A percentile compares a stretch with the other conserved stretches of the same genome.
Evolutionary conservation across 1,140 invertebrate species (phyloP).

Genomic region (Scylla paramamosain): DNA sequence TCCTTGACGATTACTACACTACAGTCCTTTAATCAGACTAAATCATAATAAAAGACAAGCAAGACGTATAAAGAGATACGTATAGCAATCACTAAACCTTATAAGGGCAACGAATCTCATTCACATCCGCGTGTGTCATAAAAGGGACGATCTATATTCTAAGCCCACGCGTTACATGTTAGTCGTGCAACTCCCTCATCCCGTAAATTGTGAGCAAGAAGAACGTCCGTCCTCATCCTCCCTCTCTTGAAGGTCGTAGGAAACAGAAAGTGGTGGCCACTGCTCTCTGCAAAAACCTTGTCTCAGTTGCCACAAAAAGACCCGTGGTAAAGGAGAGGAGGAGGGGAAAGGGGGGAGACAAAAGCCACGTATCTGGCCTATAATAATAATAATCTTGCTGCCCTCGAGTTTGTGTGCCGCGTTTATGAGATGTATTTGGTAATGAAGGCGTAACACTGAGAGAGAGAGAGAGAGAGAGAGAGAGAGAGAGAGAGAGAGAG

Average conservation of each 20-base stretch:
- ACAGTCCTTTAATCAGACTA: too few species aligned
- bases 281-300: neutral
- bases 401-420: too few species aligned
- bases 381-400: too few species aligned
- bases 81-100: too few species aligned
- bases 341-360: neutral
- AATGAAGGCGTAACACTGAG: too few species aligned
- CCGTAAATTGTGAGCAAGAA: neutral
- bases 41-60: too few species aligned
- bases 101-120: too few species aligned
- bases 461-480: too few species aligned
- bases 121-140: neutral
- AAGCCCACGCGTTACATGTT: neutral
- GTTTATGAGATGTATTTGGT: too few species aligned
- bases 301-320: neutral
- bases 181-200: neutral
- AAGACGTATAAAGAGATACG: too few species aligned
- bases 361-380: too few species aligned
- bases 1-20: too few species aligned
- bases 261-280: neutral
- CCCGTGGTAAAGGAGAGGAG: neutral
- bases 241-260: neutral
- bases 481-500: neutral
- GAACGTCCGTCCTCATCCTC: conserved; percentile 16
- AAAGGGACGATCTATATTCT: neutral